Evolutionary conservation across 2,888 invertebrate genomes (phyloP), one percentile per base, ranked within the genome.

Genomic region (Terebella lapidaria): DNA sequence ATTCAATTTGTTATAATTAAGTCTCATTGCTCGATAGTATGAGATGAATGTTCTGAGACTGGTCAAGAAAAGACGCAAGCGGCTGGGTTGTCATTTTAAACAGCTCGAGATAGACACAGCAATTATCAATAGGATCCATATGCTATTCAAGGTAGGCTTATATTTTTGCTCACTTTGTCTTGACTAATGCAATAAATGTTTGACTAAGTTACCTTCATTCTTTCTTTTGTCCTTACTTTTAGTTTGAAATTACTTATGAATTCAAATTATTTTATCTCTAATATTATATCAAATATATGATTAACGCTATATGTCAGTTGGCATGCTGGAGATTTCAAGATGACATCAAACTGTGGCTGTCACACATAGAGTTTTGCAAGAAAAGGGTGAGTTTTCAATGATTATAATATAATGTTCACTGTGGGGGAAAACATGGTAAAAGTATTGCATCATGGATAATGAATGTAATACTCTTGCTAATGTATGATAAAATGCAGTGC

Each of bases 301-400:
- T n/a, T n/a, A n/a, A n/a, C n/a, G n/a, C n/a, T n/a, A n/a, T n/a
- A n/a, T 35, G n/a, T 15, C 42, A 35, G 42, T 15, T 35, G 42
- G 42, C 42, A 35, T 35, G 42, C n/a, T 10, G 42, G 42, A 35
- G 56, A 18, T 91, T 88, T 73, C 86, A 88, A 70, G 85, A 87
- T 72, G 89, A 92, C 73, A 80, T 88, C 45, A 84, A 87, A 66
- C 83, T 92, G 59, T 91, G 89, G 86, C 84, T 89, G 71, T 87
- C 88, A 49, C 89, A 89, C 72, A 87, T 92, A 57, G 88, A 89
- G 71, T 92, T 91, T 76, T 89, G 89, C 71, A 87, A 86, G 70
- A 85, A 86, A 75, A 86, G 87, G 74, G 85, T 85, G 77, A 78
- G 81, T 78, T 3, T 2, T 24, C 58, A n/a, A 4, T 27, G 26